phyloP scores from a whole-genome alignment of 2,888 invertebrate species.

The Macropis europaea region DNA sequence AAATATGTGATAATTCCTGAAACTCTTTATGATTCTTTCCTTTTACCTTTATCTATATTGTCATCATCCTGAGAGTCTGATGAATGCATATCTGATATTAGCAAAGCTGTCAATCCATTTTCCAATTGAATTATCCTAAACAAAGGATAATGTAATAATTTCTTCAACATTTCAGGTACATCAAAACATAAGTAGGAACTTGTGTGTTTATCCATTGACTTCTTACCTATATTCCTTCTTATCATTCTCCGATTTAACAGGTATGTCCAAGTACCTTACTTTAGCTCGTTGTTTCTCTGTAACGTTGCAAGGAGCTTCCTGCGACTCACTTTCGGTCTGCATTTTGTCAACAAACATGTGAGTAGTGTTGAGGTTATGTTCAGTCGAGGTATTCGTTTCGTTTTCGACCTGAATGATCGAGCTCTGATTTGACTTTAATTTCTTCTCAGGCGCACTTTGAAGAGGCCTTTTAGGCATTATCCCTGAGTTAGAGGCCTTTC shows the following conservation, averaged over 20 bases:
- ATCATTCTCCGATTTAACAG: slow-evolving; percentile 88
- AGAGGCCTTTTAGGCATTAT: slow-evolving; percentile 65
- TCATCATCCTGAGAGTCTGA: slow-evolving; percentile 40
- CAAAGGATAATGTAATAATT: too few species aligned
- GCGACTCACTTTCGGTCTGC: slow-evolving; percentile 8
- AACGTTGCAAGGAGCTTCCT: background rate
- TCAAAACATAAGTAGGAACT: background rate
- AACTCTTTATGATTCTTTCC: too few species aligned
- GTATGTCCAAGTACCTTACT: slow-evolving; percentile 79
- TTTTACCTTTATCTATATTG: slow-evolving; percentile 74
- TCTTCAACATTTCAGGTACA: too few species aligned
- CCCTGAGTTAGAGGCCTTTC: background rate
- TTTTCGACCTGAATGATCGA: background rate
- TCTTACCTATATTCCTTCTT: slow-evolving; percentile 88
- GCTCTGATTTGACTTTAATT: slow-evolving; percentile 40
- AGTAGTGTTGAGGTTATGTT: slow-evolving; percentile 17
- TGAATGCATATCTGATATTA: slow-evolving; percentile 84
- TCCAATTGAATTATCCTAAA: slow-evolving; percentile 84
- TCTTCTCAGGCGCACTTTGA: slow-evolving; percentile 54
- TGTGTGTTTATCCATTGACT: background rate
- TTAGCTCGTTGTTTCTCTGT: slow-evolving; percentile 31
- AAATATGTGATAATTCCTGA: too few species aligned
- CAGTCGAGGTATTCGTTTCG: background rate
- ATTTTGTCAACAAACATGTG: background rate
- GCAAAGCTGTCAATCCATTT: slow-evolving; percentile 87